phyloP scores from a whole-genome alignment of 2,888 invertebrate genomes.

The Bombyx huttoni region DNA sequence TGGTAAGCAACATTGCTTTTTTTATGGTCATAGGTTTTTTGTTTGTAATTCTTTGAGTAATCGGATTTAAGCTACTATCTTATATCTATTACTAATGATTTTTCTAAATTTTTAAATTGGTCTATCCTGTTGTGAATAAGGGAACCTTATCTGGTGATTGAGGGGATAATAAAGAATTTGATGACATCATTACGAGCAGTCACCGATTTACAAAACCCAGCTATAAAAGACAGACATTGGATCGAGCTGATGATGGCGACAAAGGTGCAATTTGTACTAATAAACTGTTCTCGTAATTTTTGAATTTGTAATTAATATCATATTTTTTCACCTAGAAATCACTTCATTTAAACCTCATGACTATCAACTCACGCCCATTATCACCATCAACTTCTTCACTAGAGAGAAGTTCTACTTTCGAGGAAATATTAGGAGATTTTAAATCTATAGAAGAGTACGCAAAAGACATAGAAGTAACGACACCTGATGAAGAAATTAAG shows the following conservation, averaged over 20 bases:
- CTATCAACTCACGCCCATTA: slow-evolving; percentile 31
- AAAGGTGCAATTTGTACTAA: slow-evolving; percentile 69
- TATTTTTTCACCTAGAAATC: slow-evolving; percentile 39
- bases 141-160: slow-evolving; percentile 86
- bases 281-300: background rate
- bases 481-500: slow-evolving; percentile 6
- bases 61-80: too few species aligned
- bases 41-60: too few species aligned
- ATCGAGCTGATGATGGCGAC: slow-evolving; percentile 93
- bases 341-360: slow-evolving; percentile 30
- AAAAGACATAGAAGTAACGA: slow-evolving; percentile 14
- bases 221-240: slow-evolving; percentile 95
- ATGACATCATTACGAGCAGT: slow-evolving; percentile 93
- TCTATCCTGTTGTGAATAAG: slow-evolving; percentile 27
- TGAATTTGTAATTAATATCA: slow-evolving; percentile 6
- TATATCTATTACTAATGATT: too few species aligned
- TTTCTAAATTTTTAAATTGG: too few species aligned
- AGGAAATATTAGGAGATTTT: slow-evolving; percentile 42
- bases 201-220: slow-evolving; percentile 94
- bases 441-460: slow-evolving; percentile 34
- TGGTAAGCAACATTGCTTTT: slow-evolving; percentile 55
- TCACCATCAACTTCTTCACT: slow-evolving; percentile 11
- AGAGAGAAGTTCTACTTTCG: slow-evolving; percentile 19
- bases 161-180: slow-evolving; percentile 90
- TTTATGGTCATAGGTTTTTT: background rate